phyloP scores from a whole-genome alignment of 1,140 invertebrate species.

The Bombus affinis region DNA sequence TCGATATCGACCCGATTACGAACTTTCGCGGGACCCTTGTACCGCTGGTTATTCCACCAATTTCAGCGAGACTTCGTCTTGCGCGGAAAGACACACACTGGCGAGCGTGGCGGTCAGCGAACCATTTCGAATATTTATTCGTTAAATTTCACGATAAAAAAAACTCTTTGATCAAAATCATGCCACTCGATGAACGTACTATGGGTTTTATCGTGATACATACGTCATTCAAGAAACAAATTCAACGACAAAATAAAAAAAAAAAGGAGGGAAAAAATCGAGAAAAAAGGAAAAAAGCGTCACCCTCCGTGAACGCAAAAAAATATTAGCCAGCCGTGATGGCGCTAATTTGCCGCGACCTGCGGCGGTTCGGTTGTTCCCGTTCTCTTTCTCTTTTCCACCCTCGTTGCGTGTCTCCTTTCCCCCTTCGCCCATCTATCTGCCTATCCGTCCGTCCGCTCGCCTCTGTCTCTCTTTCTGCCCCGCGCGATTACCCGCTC shows the following conservation, averaged over 20 bases:
- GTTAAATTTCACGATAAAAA: slow-evolving; percentile 41
- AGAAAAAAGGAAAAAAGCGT: slow-evolving; percentile 26
- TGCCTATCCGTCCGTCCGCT: slow-evolving; percentile 20
- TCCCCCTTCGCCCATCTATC: slow-evolving; percentile 28
- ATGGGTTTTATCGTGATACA: slow-evolving; percentile 54
- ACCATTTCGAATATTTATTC: slow-evolving; percentile 45
- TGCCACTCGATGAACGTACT: slow-evolving; percentile 41
- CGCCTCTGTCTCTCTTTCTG: slow-evolving; percentile 30
- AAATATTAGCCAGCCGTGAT: slow-evolving; percentile 66
- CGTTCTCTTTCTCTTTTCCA: slow-evolving; percentile 29
- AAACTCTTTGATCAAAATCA: slow-evolving; percentile 56
- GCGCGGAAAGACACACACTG: no score
- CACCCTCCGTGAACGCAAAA: slow-evolving; percentile 55
- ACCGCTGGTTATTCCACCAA: neutral
- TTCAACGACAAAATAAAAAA: slow-evolving; percentile 30
- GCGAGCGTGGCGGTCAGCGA: neutral
- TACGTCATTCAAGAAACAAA: slow-evolving; percentile 40
- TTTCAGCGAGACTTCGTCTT: neutral
- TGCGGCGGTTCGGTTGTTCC: slow-evolving; percentile 43
- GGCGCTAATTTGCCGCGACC: slow-evolving; percentile 71
- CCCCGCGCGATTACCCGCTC: slow-evolving; percentile 19
- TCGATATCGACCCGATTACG: neutral
- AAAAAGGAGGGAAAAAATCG: neutral
- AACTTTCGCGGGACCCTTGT: neutral
- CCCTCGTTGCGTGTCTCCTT: neutral